These are phyloP conservation scores for Heteromyza rotundicornis DNA, from an alignment of 2,888 invertebrate species.

Conservation along the genomic window DNA sequence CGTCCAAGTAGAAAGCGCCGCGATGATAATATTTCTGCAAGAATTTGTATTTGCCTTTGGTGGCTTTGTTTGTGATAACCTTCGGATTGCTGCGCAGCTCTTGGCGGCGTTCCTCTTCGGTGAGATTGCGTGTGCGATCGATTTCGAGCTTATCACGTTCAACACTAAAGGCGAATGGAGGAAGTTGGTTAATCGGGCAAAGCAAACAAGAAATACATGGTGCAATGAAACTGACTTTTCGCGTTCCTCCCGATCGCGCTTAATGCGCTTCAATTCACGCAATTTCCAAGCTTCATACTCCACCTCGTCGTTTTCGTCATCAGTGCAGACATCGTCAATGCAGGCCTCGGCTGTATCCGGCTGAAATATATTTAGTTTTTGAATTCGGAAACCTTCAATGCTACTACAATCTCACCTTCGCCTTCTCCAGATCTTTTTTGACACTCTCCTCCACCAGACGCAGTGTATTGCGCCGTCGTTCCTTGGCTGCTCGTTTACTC, in stretches of 20 bases:
- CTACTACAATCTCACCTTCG: constrained; percentile 60
- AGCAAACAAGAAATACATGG: background rate
- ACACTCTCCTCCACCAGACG: constrained; percentile 90
- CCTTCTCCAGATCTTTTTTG: constrained; percentile 76
- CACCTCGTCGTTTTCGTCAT: constrained; percentile 94
- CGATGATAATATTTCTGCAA: constrained; percentile 99
- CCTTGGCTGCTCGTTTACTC: constrained; percentile 84
- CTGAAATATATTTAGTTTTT: constrained; percentile 45
- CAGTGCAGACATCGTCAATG: constrained; percentile 86
- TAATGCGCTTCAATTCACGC: constrained; percentile 93
- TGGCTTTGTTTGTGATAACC: constrained; percentile 88
- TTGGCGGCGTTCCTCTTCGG: constrained; percentile 93
- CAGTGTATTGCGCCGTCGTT: constrained; percentile 84
- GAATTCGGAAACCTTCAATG: background rate
- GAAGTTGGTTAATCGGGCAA: background rate
- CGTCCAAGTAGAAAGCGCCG: constrained; percentile 97
- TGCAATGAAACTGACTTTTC: constrained; percentile 75
- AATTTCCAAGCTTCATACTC: constrained; percentile 99
- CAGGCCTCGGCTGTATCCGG: constrained; percentile 77
- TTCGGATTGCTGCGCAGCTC: constrained; percentile 92
- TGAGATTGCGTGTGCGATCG: constrained; percentile 89
- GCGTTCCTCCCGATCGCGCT: constrained; percentile 93
- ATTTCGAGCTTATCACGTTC: constrained; percentile 89
- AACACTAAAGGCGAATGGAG: constrained; percentile 68
- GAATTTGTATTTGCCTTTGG: constrained; percentile 99